Percentiles rank a stretch among this genome's conserved stretches.
phyloP scores from a whole-genome alignment of 2,888 invertebrate species.

The Tenthredo amoena region DNA sequence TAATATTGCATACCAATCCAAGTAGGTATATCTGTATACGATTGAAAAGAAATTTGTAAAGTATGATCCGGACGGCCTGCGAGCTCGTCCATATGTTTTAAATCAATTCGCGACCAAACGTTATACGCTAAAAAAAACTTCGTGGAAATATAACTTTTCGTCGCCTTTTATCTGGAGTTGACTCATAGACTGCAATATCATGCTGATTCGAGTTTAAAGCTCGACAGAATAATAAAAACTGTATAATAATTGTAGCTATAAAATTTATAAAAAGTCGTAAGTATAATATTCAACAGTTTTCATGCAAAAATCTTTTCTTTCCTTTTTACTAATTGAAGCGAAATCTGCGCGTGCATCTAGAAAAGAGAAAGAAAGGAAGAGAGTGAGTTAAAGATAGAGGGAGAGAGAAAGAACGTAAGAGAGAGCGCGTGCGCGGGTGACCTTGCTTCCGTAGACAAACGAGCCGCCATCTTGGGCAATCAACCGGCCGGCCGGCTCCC shows the following conservation, averaged over 20 bases:
- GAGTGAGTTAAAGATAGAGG: background rate
- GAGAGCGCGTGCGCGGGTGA: conserved; percentile 63
- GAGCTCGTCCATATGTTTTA: background rate
- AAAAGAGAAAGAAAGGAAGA: background rate
- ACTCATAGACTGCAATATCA: background rate
- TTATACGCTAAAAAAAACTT: background rate
- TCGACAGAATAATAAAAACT: background rate
- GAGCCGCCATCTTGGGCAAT: conserved; percentile 70
- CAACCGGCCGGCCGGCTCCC: conserved; percentile 47
- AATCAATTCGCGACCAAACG: background rate
- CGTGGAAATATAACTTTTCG: background rate
- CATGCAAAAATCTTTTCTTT: background rate
- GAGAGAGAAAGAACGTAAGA: conserved; percentile 50
- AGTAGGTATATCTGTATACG: background rate
- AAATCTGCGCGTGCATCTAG: conserved; percentile 39
- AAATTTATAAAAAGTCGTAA: background rate
- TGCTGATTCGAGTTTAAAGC: background rate
- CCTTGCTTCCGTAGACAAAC: conserved; percentile 67
- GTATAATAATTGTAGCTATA: background rate
- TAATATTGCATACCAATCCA: background rate
- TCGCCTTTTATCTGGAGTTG: background rate
- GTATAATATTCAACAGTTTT: conserved; percentile 1
- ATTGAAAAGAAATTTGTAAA: background rate
- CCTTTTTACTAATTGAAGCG: background rate
- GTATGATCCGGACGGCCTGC: background rate